Evolutionary conservation across 2,888 invertebrate species (phyloP).

Genomic region (Drosophila anomalata): DNA sequence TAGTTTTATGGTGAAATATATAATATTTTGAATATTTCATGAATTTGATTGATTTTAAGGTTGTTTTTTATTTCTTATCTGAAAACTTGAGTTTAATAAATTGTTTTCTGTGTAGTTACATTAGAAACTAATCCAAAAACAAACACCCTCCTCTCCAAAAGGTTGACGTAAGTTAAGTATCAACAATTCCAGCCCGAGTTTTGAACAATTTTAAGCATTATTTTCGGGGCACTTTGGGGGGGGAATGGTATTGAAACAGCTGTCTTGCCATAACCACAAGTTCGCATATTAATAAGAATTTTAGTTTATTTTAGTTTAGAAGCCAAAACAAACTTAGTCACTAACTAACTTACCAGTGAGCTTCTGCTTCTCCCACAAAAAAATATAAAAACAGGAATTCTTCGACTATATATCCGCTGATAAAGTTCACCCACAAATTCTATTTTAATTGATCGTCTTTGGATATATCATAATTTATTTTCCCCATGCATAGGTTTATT

Average conservation of each 20-base stretch:
- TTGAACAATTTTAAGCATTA: slow-evolving; percentile 7
- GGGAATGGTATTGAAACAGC: slow-evolving; percentile 31
- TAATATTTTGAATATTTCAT: not conserved
- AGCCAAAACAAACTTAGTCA: not conserved
- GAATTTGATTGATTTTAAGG: not conserved
- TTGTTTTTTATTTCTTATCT: not conserved
- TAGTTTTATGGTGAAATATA: not conserved
- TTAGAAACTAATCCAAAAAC: slow-evolving; percentile 4
- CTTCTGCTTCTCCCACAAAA: not conserved
- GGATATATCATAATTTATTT: slow-evolving; percentile 38
- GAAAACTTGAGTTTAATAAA: not conserved
- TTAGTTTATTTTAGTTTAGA: not conserved
- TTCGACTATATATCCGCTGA: not conserved
- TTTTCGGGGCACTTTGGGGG: not conserved
- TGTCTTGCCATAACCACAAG: slow-evolving; percentile 38
- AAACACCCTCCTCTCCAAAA: slow-evolving; percentile 20
- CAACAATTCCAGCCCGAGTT: slow-evolving; percentile 6
- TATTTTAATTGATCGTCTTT: slow-evolving; percentile 20
- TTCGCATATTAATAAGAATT: slow-evolving; percentile 29
- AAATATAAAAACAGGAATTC: not conserved
- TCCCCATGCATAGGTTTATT: slow-evolving; percentile 17
- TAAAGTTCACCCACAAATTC: not conserved
- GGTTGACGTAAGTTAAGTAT: slow-evolving; percentile 36
- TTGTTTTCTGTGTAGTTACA: slow-evolving; percentile 5
- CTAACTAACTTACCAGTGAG: slow-evolving; percentile 26